Conservation (phyloP, 2,888 invertebrate species). For the Hydroisotoma schaefferi region DNA sequence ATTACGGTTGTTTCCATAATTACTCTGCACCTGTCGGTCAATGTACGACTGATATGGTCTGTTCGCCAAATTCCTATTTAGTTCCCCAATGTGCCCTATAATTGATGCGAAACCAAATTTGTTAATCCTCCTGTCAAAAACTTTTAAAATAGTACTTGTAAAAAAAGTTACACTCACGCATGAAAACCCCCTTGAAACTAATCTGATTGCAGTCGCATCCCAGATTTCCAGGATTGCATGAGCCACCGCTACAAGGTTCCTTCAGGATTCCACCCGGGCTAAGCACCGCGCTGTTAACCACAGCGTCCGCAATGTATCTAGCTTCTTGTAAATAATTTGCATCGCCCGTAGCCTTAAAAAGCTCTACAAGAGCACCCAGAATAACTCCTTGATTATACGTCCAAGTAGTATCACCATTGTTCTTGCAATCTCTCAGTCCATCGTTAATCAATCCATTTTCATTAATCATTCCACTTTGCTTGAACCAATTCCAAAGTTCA, state of each 20-base stretch:
- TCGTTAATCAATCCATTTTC: constrained; percentile 35
- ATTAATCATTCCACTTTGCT: constrained; percentile 43
- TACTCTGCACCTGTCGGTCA: constrained; percentile 24
- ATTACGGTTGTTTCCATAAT: constrained; percentile 34
- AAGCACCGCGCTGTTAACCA: constrained; percentile 24
- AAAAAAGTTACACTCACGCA: constrained; percentile 15
- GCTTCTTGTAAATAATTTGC: constrained; percentile 24
- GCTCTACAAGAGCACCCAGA: constrained; percentile 37
- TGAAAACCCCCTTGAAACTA: constrained; percentile 41
- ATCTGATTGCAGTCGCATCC: constrained; percentile 30
- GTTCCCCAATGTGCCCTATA: constrained; percentile 32
- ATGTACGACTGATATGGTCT: constrained; percentile 28
- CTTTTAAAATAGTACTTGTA: background rate
- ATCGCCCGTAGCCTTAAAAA: constrained; percentile 27
- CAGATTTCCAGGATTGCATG: background rate
- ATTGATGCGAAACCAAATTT: too few relatives aligned
- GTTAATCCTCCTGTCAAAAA: background rate
- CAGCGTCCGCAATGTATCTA: constrained; percentile 37
- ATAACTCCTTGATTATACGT: constrained; percentile 40
- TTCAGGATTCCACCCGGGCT: constrained; percentile 32
- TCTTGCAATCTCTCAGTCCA: constrained; percentile 26
- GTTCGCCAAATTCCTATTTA: constrained; percentile 24
- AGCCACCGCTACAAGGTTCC: constrained; percentile 33
- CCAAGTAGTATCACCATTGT: constrained; percentile 36
- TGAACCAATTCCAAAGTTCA: constrained; percentile 42